These are phyloP conservation scores for Smittia aterrima DNA, from an alignment of 2,888 invertebrate genomes.

Conservation along the genomic window DNA sequence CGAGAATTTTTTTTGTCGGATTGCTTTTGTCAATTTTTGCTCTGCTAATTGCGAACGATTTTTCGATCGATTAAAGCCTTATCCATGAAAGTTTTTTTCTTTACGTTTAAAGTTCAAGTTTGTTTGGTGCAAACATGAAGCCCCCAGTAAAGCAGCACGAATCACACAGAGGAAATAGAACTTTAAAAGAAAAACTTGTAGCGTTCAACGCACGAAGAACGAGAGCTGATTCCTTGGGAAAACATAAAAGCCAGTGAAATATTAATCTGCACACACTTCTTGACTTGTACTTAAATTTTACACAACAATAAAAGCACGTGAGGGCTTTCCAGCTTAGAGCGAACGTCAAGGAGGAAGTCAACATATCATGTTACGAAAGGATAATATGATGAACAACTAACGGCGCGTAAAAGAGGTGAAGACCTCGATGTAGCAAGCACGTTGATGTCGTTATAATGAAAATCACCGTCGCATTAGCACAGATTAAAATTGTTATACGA, in stretches of 20 bases:
- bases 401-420: not conserved
- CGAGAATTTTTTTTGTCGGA: no score
- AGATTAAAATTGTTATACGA: slow-evolving; percentile 29
- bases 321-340: not conserved
- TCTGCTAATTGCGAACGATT: no score
- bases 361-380: not conserved
- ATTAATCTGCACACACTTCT: not conserved
- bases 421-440: not conserved
- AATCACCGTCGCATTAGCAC: slow-evolving; percentile 20
- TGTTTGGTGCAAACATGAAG: no score
- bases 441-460: slow-evolving; percentile 22
- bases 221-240: no score
- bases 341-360: not conserved
- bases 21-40: no score
- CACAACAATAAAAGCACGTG: not conserved
- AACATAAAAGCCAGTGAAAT: not conserved
- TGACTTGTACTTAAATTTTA: not conserved
- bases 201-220: no score
- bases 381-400: not conserved
- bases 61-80: no score
- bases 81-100: no score
- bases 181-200: no score
- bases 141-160: no score
- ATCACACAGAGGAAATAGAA: no score
- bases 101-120: no score